Percentiles rank a stretch among this genome's conserved stretches.
These are phyloP conservation scores for Idaea dimidiata DNA, from an alignment of 2,888 invertebrate genomes.

Conservation along the genomic window DNA sequence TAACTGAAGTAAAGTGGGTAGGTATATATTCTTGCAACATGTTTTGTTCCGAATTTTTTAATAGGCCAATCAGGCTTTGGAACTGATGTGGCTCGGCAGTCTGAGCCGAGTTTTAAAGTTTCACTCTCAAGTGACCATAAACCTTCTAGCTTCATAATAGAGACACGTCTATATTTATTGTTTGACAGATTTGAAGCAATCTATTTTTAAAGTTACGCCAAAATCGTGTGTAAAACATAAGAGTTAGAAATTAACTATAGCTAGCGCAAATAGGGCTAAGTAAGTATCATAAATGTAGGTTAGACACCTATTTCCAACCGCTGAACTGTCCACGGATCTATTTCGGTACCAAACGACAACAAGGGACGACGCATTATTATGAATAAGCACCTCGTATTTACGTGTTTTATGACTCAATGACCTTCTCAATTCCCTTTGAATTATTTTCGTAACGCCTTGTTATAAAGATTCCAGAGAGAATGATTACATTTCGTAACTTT, in stretches of 20 bases:
- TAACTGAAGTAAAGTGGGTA: not conserved
- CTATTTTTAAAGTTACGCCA: no score
- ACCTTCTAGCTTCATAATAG: no score
- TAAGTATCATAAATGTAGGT: not conserved
- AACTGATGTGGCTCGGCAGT: no score
- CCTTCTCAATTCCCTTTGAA: not conserved
- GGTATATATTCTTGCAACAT: no score
- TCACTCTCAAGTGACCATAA: no score
- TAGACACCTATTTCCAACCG: not conserved
- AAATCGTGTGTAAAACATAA: no score
- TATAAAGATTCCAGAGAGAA: not conserved
- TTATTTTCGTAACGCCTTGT: not conserved
- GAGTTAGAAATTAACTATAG: no score
- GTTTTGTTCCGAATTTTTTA: no score
- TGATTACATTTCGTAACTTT: not conserved
- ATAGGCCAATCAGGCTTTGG: no score
- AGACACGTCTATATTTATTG: no score
- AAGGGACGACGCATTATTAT: not conserved
- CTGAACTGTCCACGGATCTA: not conserved
- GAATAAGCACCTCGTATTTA: not conserved
- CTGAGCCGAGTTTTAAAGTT: no score
- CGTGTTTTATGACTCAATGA: not conserved
- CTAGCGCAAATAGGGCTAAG: not conserved
- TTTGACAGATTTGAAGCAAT: no score
- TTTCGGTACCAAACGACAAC: not conserved